These are phyloP conservation scores for Xiphias gladius DNA, from an alignment of 2,113 vertebrate genomes.

Conservation along the genomic window DNA sequence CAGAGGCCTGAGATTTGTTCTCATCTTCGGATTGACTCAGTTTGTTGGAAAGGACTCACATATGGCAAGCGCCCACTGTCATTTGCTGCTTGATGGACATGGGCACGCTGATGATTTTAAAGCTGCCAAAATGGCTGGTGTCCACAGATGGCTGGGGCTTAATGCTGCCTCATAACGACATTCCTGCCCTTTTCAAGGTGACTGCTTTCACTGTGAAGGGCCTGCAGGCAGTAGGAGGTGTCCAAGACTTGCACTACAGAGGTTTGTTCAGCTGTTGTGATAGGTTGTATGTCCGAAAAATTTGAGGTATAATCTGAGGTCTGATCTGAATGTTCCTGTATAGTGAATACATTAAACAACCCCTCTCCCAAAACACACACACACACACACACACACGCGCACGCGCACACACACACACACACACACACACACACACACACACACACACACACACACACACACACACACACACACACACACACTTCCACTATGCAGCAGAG, in stretches of 20 bases:
- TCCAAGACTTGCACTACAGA: constrained; percentile 8
- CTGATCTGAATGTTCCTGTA: constrained; percentile 1
- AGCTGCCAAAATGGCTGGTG: constrained; percentile 69
- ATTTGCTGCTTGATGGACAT: constrained; percentile 73
- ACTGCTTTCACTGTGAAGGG: constrained; percentile 50
- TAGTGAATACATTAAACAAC: not conserved
- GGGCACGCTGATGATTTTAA: constrained; percentile 59
- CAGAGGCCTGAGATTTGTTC: constrained; percentile 42
- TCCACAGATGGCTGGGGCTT: constrained; percentile 78
- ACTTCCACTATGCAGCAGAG: not conserved
- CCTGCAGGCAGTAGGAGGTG: constrained; percentile 20
- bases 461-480: no score
- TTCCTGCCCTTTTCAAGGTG: constrained; percentile 77
- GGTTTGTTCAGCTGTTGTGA: not conserved
- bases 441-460: no score
- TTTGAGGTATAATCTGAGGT: not conserved
- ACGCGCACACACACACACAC: no score
- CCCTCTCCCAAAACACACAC: no score
- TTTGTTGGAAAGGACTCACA: constrained; percentile 61
- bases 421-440: no score
- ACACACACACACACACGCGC: not conserved
- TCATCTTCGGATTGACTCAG: constrained; percentile 53
- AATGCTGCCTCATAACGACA: constrained; percentile 61
- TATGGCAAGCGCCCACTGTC: constrained; percentile 69
- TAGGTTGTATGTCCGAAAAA: not conserved